Evolutionary conservation across 2,888 invertebrate species (phyloP).

Genomic region (Scelioninae gen. 1): DNA sequence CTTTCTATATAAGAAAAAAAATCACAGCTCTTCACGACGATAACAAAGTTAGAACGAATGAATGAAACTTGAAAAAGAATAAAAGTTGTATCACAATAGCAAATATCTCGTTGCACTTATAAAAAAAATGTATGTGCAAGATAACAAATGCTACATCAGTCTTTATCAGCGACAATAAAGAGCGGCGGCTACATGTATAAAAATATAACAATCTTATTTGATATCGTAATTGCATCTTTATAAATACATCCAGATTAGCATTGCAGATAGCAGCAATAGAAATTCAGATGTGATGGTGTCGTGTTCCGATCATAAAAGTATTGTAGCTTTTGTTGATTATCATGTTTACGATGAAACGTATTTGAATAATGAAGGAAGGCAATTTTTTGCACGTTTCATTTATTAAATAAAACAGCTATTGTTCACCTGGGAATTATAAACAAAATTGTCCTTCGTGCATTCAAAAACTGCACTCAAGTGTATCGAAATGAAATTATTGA

Average conservation of each 20-base stretch:
- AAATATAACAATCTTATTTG: slow-evolving; percentile 12
- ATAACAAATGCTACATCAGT: not conserved
- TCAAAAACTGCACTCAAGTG: too few relatives aligned
- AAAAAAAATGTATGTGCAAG: not conserved
- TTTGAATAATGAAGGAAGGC: not conserved
- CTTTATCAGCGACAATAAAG: not conserved
- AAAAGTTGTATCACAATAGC: not conserved
- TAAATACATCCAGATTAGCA: slow-evolving; percentile 3
- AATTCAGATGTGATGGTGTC: not conserved
- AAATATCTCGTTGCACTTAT: not conserved
- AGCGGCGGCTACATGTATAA: not conserved
- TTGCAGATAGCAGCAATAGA: not conserved
- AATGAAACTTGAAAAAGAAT: not conserved
- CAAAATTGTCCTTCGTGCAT: not conserved
- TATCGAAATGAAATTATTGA: too few relatives aligned
- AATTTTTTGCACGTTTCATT: not conserved
- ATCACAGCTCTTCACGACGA: not conserved
- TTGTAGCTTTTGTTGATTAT: not conserved
- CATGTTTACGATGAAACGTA: slow-evolving; percentile 2
- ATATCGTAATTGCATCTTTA: slow-evolving; percentile 12
- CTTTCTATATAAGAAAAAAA: too few relatives aligned
- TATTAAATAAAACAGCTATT: slow-evolving; percentile 1
- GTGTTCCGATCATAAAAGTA: not conserved
- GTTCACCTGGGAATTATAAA: not conserved
- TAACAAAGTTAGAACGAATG: slow-evolving; percentile 1